Conservation (phyloP, 1,140 invertebrate species). For the Schlechtendalia chinensis region DNA sequence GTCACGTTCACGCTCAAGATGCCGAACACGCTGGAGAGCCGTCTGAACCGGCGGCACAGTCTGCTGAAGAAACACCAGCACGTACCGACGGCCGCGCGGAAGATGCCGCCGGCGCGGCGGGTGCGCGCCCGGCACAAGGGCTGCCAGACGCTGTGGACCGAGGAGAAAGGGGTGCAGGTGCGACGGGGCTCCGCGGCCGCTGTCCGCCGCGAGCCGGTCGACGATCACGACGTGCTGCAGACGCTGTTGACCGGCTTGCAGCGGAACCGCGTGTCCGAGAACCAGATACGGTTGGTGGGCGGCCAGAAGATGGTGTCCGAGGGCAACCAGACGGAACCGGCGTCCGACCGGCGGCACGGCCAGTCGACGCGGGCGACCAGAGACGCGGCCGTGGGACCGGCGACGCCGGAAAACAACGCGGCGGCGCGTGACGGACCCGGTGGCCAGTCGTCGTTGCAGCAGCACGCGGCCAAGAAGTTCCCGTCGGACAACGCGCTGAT, state of each 20-base stretch:
- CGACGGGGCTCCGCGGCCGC: neutral
- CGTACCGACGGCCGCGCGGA: neutral
- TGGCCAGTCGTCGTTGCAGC: neutral
- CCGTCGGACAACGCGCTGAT: neutral
- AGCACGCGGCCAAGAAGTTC: neutral
- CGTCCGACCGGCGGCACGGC: neutral
- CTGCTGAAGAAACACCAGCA: constrained; percentile 31
- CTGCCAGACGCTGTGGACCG: constrained; percentile 30
- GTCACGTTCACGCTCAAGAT: constrained; percentile 37
- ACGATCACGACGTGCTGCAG: neutral
- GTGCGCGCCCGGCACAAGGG: constrained; percentile 12
- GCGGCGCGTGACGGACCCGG: too few relatives aligned
- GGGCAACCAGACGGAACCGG: constrained; percentile 26
- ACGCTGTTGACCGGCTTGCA: neutral
- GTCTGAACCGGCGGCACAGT: constrained; percentile 25
- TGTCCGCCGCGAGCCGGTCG: neutral
- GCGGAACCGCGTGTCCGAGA: neutral
- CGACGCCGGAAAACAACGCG: neutral
- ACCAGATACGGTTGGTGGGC: neutral
- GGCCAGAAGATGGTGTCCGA: constrained; percentile 39
- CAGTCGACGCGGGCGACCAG: neutral
- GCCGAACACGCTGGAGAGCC: constrained; percentile 3
- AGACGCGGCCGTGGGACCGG: neutral
- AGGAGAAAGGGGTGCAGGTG: constrained; percentile 17
- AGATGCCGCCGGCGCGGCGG: neutral